Percentiles rank a stretch among this genome's conserved stretches.
Evolutionary conservation across 2,113 vertebrate species (phyloP).

Genomic region (Pituophis catenifer): DNA sequence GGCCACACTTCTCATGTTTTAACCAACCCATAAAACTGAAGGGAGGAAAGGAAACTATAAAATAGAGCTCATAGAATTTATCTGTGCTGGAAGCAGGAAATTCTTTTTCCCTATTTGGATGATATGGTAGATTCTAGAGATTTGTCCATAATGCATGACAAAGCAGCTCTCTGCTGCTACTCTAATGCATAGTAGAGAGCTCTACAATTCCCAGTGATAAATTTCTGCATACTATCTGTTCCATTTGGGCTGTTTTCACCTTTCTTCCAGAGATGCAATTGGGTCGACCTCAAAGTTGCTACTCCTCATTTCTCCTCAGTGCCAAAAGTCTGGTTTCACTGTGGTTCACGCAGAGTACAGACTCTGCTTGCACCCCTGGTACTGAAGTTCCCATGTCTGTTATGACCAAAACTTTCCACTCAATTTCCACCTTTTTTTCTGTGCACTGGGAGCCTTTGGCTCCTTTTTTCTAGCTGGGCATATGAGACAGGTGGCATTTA

Average conservation of each 20-base stretch:
- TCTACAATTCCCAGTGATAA: neutral
- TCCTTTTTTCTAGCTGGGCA: neutral
- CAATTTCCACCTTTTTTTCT: neutral
- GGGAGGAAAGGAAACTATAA: neutral
- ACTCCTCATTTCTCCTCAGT: neutral
- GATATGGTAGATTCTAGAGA: neutral
- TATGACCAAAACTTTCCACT: neutral
- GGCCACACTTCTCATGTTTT: neutral
- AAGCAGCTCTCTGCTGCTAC: no score
- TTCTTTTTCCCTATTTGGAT: neutral
- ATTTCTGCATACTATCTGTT: neutral
- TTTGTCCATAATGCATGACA: neutral
- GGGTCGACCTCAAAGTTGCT: neutral
- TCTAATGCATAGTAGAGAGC: neutral
- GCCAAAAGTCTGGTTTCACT: neutral
- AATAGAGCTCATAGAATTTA: neutral
- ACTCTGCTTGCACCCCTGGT: neutral
- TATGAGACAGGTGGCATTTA: neutral
- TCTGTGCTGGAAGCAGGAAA: neutral
- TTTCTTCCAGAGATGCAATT: neutral
- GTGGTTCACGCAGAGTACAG: neutral
- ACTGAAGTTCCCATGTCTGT: neutral
- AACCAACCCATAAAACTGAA: neutral
- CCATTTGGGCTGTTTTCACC: neutral
- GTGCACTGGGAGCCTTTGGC: neutral